Base-by-base conservation (phyloP, 1,140 invertebrate genomes). In the Sipha flava region DNA sequence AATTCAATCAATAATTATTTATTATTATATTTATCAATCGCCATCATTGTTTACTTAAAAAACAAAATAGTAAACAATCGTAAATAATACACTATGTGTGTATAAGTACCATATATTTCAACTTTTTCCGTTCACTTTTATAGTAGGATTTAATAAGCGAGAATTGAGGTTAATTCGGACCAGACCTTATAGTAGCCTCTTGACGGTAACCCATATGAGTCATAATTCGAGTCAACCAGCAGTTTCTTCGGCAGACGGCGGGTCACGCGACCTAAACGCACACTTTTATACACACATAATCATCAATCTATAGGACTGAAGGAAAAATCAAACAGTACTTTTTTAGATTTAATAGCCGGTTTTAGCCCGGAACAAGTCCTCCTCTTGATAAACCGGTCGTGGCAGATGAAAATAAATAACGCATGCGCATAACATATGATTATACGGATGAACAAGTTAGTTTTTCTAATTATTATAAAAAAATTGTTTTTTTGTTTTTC, bases 151-250 rank as follows among this genome's bases (percentile, higher is more conserved):
- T 18, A 47, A 70, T 70, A 23, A 47, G 47, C 47, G 37, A 43
- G 52, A 77, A 77, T 77, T 77, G 52, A 77, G 73, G 73, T 77
- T 77, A 77, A 77, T 77, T 77, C 52, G 73, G 52, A 52, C 12
- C 23, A 77, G 73, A 77, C 73, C 73, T 77, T 31, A 77, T 59
- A 77, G 52, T 57, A 59, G 73, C 52, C 73, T 77, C 52, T 29
- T 70, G 64, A 29, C 40, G 23, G 49, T 54, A 77, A 77, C 73
- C 52, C 52, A 77, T 26, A 77, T 77, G 73, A 77, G 73, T 77
- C 73, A 77, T 77, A 57, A 14, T 34, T 77, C 21, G 43, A 70
- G 40, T 47, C 34, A 43, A 77, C 23, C 52, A 34, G 73, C 73
- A 77, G 23, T 59, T 77, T 77, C 73, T 77, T 77, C 37, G 49